Evolutionary conservation across 2,888 invertebrate genomes (phyloP).

Genomic region (Gymnoscelis rufifasciata): DNA sequence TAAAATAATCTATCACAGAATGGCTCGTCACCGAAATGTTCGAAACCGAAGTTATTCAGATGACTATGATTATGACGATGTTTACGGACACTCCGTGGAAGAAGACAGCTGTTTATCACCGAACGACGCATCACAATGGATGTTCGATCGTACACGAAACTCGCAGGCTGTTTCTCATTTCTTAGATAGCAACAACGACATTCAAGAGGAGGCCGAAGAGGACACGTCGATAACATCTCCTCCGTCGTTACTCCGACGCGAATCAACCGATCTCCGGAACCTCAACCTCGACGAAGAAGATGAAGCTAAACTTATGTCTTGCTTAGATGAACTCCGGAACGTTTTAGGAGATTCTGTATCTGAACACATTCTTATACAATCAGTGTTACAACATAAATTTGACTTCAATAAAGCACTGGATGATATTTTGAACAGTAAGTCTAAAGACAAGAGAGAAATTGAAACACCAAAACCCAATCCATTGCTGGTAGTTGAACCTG

Average conservation of each 20-base stretch:
- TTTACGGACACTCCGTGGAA: slow-evolving; percentile 96
- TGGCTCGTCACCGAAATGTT: slow-evolving; percentile 93
- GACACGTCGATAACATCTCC: slow-evolving; percentile 45
- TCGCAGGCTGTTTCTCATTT: slow-evolving; percentile 87
- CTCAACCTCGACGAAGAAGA: slow-evolving; percentile 82
- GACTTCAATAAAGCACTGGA: slow-evolving; percentile 86
- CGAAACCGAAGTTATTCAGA: slow-evolving; percentile 91
- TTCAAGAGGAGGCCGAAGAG: slow-evolving; percentile 82
- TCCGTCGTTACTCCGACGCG: slow-evolving; percentile 49
- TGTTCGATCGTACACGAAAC: slow-evolving; percentile 88
- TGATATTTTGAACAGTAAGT: slow-evolving; percentile 79
- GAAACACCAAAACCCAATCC: slow-evolving; percentile 41
- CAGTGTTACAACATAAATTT: slow-evolving; percentile 85
- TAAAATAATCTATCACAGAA: slow-evolving; percentile 49
- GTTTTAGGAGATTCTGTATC: slow-evolving; percentile 88
- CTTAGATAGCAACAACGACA: slow-evolving; percentile 86
- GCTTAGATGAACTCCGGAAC: slow-evolving; percentile 89
- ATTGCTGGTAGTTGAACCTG: slow-evolving; percentile 42
- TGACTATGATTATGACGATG: slow-evolving; percentile 94
- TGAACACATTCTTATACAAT: slow-evolving; percentile 84
- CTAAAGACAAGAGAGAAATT: slow-evolving; percentile 38
- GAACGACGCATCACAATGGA: slow-evolving; percentile 89
- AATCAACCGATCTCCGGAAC: slow-evolving; percentile 72
- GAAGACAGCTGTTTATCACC: slow-evolving; percentile 95
- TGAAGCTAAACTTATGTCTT: slow-evolving; percentile 87